A percentile compares a stretch with the other conserved stretches of the same genome.
Conservation (phyloP, 2,113 vertebrate species). For the Ancistrus triradiatus region DNA sequence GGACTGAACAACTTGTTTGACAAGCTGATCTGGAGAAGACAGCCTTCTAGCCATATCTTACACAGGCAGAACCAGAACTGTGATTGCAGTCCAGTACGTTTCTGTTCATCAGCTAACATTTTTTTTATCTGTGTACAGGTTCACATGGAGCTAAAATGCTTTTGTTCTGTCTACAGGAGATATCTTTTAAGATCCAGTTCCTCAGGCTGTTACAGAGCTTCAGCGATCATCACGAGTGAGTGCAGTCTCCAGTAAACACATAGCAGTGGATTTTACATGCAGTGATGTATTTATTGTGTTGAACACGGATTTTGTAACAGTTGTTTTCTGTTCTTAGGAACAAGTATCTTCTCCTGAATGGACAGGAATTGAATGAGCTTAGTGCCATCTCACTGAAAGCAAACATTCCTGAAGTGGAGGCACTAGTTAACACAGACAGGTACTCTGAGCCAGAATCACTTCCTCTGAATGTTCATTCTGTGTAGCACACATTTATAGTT, state of each 20-base stretch:
- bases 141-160: neutral
- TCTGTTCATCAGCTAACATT: neutral
- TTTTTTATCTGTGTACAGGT: neutral
- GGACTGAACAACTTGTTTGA: slow-evolving; percentile 98
- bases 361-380: slow-evolving; percentile 92
- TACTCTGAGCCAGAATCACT: slow-evolving; percentile 43
- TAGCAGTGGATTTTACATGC: neutral
- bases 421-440: slow-evolving; percentile 94
- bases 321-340: slow-evolving; percentile 71
- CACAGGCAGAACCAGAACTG: slow-evolving; percentile 97
- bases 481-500: too few relatives aligned
- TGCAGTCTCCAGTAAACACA: slow-evolving; percentile 35
- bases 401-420: slow-evolving; percentile 95
- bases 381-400: slow-evolving; percentile 96
- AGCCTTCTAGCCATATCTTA: slow-evolving; percentile 84
- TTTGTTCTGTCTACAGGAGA: slow-evolving; percentile 75
- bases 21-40: slow-evolving; percentile 97
- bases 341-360: slow-evolving; percentile 94
- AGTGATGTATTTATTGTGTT: neutral
- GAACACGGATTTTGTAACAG: neutral
- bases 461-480: neutral
- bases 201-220: slow-evolving; percentile 96
- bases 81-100: slow-evolving; percentile 91
- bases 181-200: slow-evolving; percentile 98
- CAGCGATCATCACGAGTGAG: slow-evolving; percentile 98